phyloP scores from a whole-genome alignment of 2,888 invertebrate species.

The Slavum lentiscoides region DNA sequence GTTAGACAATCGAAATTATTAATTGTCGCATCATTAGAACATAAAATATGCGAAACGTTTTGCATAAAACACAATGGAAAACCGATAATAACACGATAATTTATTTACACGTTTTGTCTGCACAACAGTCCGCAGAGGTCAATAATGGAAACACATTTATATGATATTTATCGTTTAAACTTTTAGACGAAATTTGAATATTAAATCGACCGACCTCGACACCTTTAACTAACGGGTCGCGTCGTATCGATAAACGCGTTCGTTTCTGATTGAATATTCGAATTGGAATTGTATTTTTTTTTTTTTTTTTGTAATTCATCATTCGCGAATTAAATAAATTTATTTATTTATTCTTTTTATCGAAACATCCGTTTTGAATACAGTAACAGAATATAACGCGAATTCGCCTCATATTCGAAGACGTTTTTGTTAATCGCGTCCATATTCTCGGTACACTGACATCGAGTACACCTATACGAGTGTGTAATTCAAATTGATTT shows the following conservation, averaged over 20 bases:
- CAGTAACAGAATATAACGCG: too few relatives aligned
- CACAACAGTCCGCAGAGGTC: slow-evolving; percentile 11
- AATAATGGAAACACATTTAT: slow-evolving; percentile 20
- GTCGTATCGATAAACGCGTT: background rate
- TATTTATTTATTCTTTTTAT: too few relatives aligned
- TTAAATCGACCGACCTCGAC: background rate
- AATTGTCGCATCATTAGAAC: background rate
- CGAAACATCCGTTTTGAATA: too few relatives aligned
- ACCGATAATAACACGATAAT: background rate
- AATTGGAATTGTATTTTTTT: too few relatives aligned
- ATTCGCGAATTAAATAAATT: too few relatives aligned
- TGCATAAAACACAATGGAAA: slow-evolving; percentile 46
- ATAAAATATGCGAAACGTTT: slow-evolving; percentile 13
- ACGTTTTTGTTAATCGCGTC: too few relatives aligned
- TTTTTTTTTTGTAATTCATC: too few relatives aligned
- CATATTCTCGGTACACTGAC: too few relatives aligned
- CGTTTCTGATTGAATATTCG: background rate
- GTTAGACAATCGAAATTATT: slow-evolving; percentile 17
- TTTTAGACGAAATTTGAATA: slow-evolving; percentile 26
- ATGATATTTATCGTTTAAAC: background rate
- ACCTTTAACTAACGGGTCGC: background rate
- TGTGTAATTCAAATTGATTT: too few relatives aligned
- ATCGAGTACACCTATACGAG: too few relatives aligned
- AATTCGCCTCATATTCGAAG: too few relatives aligned
- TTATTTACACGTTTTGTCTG: slow-evolving; percentile 1